Conservation (phyloP, 2,797 vertebrate genomes). For the Hemibagrus guttatus region DNA sequence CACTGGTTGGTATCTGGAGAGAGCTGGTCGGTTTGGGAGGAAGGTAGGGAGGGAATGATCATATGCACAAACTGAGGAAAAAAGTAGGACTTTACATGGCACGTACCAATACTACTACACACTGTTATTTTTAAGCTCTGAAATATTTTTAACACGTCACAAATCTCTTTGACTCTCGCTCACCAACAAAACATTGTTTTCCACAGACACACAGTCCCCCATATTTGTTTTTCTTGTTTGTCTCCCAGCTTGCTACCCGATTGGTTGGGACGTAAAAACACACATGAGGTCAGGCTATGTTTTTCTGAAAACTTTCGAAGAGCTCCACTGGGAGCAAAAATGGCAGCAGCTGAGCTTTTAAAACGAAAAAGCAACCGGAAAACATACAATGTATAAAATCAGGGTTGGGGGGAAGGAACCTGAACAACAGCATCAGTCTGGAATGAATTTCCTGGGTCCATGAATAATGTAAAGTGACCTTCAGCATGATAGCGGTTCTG, state of each 20-base stretch:
- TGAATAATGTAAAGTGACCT: neutral
- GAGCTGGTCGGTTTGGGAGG: neutral
- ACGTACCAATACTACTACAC: neutral
- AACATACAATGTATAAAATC: neutral
- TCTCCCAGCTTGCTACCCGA: neutral
- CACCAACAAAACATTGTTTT: neutral
- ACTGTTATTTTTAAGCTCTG: no score
- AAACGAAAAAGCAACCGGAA: neutral
- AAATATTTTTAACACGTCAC: neutral
- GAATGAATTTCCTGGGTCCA: neutral
- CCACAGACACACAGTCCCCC: neutral
- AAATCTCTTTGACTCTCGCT: neutral
- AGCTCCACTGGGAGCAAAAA: neutral
- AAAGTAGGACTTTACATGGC: neutral
- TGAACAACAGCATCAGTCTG: neutral
- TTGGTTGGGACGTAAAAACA: neutral
- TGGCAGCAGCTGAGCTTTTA: neutral
- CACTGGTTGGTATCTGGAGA: neutral
- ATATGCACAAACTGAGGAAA: neutral
- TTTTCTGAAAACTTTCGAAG: neutral
- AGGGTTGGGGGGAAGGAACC: no score
- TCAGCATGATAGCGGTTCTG: neutral
- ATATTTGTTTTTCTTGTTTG: neutral
- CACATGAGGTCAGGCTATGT: neutral
- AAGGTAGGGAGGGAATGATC: no score